Conservation (phyloP, 1,140 invertebrate genomes). For the Coptotermes formosanus region DNA sequence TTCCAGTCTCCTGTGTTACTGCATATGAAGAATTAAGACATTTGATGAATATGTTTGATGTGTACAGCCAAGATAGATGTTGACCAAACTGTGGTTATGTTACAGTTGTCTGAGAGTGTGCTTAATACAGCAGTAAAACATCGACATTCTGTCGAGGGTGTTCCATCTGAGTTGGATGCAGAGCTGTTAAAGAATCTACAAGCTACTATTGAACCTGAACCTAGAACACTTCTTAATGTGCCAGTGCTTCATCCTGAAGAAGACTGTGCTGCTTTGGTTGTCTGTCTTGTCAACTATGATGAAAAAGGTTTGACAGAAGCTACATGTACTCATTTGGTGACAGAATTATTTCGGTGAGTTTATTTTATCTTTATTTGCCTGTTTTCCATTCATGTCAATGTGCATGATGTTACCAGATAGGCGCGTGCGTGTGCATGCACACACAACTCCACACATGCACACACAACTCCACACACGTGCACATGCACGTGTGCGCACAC, state of each 20-base stretch:
- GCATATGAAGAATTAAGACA: too few species aligned
- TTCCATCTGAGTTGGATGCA: neutral
- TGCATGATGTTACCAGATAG: too few species aligned
- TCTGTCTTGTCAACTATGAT: conserved; percentile 10
- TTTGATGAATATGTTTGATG: too few species aligned
- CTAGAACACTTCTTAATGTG: conserved; percentile 18
- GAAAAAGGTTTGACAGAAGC: neutral
- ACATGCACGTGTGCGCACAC: too few species aligned
- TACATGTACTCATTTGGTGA: neutral
- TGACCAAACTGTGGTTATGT: neutral
- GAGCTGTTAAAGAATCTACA: neutral
- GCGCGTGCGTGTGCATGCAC: too few species aligned
- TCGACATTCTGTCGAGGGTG: neutral
- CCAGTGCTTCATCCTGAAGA: conserved; percentile 19
- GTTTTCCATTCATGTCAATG: conserved; percentile 41
- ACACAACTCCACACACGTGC: too few species aligned
- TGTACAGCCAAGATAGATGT: too few species aligned
- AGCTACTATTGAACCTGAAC: neutral
- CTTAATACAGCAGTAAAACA: neutral
- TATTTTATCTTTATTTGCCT: neutral
- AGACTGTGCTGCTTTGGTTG: conserved; percentile 1
- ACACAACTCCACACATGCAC: too few species aligned
- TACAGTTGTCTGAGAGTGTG: neutral
- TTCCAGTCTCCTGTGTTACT: too few species aligned
- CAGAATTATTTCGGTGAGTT: neutral